Base-by-base conservation (phyloP, 1,140 invertebrate species). In the Helicorthomorpha holstii region DNA sequence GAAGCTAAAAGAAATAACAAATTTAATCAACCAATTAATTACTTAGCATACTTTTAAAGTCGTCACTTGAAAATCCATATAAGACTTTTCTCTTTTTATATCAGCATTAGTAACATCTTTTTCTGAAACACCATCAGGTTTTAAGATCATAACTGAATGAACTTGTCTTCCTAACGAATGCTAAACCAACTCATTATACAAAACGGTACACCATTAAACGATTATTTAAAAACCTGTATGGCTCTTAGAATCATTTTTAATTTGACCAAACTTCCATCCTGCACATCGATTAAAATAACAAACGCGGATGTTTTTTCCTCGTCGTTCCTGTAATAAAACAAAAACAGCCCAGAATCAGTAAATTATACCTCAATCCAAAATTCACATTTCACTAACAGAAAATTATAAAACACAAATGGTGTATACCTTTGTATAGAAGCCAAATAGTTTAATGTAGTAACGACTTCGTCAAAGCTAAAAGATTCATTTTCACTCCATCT, bases 1-100 rank as follows among this genome's bases (percentile, higher is more conserved):
- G 63, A 25, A 69, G 66, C 68, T 71, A 56, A 55, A 64, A 61
- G 50, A 50, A 43, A 55, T 27, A 51, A 50, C 47, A 19, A 44
- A 16, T 43, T 24, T 41, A 19, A 29, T 25, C 24, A 27, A 53
- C 27, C 12, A 23, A 27, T 7, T 29, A 47, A 47, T 2, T n/a
- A n/a, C n/a, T n/a, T n/a, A n/a, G n/a, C n/a, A n/a, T n/a, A n/a
- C n/a, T n/a, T n/a, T n/a, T n/a, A n/a, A n/a, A n/a, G 29, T 34
- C 7, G 7, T 34, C 16, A 34, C 29, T 16, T 7, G 7, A 34
- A 34, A 34, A 34, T 34, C 16, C 29, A 34, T 34, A 16, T 7
- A 34, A 34, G 29, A 7, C 16, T 34, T 34, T 34, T 34, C 29
- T 34, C 29, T 7, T 34, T 34, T 34, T 16, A 34, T 16, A 34